These are phyloP conservation scores for Falcaria lacertinaria DNA, from an alignment of 2,888 invertebrate species.

Conservation along the genomic window DNA sequence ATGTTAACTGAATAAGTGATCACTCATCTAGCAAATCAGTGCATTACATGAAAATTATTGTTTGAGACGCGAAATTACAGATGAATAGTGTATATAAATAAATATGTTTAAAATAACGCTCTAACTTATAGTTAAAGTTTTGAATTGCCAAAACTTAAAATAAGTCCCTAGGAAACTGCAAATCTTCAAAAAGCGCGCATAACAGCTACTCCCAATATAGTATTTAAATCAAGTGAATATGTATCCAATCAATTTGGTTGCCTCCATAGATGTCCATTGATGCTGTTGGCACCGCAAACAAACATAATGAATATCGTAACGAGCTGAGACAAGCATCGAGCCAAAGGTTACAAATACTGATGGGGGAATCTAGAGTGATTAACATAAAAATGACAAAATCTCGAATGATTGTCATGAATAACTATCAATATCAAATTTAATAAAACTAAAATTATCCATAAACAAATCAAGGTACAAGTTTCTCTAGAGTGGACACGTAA, in stretches of 20 bases:
- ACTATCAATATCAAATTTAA: slow-evolving; percentile 67
- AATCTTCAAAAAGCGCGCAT: slow-evolving; percentile 42
- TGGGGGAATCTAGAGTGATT: slow-evolving; percentile 30
- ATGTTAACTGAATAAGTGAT: slow-evolving; percentile 25
- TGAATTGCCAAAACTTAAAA: slow-evolving; percentile 77
- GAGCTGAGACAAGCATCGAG: slow-evolving; percentile 54
- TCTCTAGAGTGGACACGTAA: slow-evolving; percentile 63
- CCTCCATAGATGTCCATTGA: slow-evolving; percentile 57
- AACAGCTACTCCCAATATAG: slow-evolving; percentile 30
- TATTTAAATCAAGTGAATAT: slow-evolving; percentile 22
- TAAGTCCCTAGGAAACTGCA: slow-evolving; percentile 68
- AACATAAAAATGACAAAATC: slow-evolving; percentile 18
- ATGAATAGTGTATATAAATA: slow-evolving; percentile 56
- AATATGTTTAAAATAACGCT: slow-evolving; percentile 73
- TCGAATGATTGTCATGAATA: slow-evolving; percentile 70
- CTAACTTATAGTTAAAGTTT: slow-evolving; percentile 80
- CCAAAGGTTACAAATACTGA: slow-evolving; percentile 47
- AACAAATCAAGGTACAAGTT: slow-evolving; percentile 77
- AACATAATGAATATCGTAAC: slow-evolving; percentile 65
- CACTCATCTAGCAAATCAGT: slow-evolving; percentile 49
- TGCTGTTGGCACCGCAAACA: slow-evolving; percentile 72
- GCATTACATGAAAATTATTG: slow-evolving; percentile 42
- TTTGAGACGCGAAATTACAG: slow-evolving; percentile 61
- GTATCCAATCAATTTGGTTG: slow-evolving; percentile 29
- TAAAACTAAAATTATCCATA: slow-evolving; percentile 66